Base-by-base conservation (phyloP, 2,888 invertebrate species). In the Meteorus cinctellus region DNA sequence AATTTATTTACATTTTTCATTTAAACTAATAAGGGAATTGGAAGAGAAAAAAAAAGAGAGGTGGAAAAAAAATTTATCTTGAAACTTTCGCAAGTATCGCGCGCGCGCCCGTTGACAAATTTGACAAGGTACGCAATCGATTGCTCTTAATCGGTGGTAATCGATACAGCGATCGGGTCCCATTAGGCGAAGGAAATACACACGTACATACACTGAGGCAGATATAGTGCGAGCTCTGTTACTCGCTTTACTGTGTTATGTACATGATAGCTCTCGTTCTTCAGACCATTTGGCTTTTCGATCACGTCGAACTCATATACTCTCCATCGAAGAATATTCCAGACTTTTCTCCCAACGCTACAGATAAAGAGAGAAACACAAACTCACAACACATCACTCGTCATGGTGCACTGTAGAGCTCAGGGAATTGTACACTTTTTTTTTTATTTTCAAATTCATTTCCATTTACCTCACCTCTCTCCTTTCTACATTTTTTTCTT, bases 81-180 rank as follows among this genome's bases (percentile, higher is more conserved):
- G 36, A 48, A 36, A 41, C 59, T 76, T 72, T 73, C 72, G 76
- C 48, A 76, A 76, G 45, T n/a, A 77, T 79, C 81, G 81, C 83
- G 82, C 81, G 86, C 84, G 85, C 86, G 80, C 86, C 84, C 85
- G 84, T 86, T 88, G 88, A 88, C 88, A 88, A 88, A 88, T 88
- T 88, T 88, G 87, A 88, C 87, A 86, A 85, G 86, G 83, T 83
- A 84, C 85, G 86, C 86, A 86, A 88, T 86, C 86, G 84, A 88
- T 88, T 84, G 87, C 82, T 86, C 81, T 83, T 82, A 85, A 85
- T 82, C 84, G 83, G 84, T 82, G 86, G 85, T 87, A 87, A 88
- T 88, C 86, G 86, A 88, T 87, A 86, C 87, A 87, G 85, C 86
- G 87, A 88, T 88, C 88, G 84, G 81, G 81, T 69, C 70, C 87